A percentile compares a stretch with the other conserved stretches of the same genome.
Conservation (phyloP, 2,113 vertebrate species). For the Butorides virescens region DNA sequence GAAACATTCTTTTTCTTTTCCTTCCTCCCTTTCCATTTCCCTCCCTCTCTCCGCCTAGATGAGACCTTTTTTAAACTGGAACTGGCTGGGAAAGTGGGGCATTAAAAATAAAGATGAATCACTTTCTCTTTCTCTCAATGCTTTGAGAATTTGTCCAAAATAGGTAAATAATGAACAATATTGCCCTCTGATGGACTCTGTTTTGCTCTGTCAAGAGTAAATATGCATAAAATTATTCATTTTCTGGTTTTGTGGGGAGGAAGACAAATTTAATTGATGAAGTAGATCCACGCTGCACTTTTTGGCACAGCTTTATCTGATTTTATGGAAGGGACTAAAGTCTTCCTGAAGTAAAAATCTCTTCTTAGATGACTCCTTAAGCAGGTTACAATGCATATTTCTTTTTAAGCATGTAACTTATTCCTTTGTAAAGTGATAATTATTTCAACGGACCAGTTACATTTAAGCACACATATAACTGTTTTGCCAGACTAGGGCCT, state of each 20-base stretch:
- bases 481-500: background rate
- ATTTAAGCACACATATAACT: background rate
- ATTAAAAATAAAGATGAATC: background rate
- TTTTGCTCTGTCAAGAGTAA: background rate
- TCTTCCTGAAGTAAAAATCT: background rate
- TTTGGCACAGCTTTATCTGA: background rate
- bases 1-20: constrained; percentile 17
- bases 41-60: background rate
- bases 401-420: background rate
- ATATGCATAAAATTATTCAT: background rate
- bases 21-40: background rate
- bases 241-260: background rate
- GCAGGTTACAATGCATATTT: background rate
- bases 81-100: background rate
- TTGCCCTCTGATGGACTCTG: background rate
- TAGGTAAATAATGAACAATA: background rate
- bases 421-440: background rate
- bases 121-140: background rate
- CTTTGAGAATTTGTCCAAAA: background rate
- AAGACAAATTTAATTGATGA: background rate
- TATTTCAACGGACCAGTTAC: background rate
- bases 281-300: background rate
- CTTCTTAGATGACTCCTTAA: background rate
- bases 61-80: background rate
- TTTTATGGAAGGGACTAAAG: background rate